Conservation (phyloP, 2,888 invertebrate genomes). For the Tridacna crocea region DNA sequence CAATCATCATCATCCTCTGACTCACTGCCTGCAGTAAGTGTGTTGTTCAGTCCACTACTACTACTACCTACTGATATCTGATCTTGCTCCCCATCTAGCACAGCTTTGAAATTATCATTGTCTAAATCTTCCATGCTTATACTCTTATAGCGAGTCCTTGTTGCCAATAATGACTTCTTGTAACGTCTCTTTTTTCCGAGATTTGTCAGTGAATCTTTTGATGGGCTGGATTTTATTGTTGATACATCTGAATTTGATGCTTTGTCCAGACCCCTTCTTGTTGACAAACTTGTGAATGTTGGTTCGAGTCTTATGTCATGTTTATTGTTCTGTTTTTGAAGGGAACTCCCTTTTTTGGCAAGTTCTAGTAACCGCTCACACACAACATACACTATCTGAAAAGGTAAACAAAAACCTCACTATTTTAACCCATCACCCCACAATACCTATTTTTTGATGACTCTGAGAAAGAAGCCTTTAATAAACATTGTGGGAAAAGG, state of each 20-base stretch:
- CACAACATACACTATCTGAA: conserved; percentile 90
- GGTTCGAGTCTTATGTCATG: conserved; percentile 22
- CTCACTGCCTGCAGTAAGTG: conserved; percentile 34
- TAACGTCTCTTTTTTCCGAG: conserved; percentile 32
- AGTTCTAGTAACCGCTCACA: conserved; percentile 91
- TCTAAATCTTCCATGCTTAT: conserved; percentile 69
- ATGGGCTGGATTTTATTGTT: conserved; percentile 5
- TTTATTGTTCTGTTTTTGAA: conserved; percentile 42
- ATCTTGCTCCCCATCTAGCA: conserved; percentile 48
- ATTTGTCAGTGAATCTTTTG: conserved; percentile 12
- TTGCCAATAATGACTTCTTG: conserved; percentile 35
- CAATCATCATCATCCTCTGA: conserved; percentile 59
- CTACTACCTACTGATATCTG: conserved; percentile 55
- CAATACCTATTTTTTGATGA: no score
- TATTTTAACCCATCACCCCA: no score
- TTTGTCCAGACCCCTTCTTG: background rate
- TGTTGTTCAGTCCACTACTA: conserved; percentile 33
- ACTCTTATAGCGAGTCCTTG: conserved; percentile 43
- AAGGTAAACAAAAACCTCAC: conserved; percentile 8
- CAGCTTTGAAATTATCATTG: conserved; percentile 60
- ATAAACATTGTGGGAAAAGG: no score
- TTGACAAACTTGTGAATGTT: conserved; percentile 32
- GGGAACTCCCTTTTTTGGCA: conserved; percentile 68
- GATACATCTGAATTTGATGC: background rate
- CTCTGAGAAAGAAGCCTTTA: no score